A percentile compares a stretch with the other conserved stretches of the same genome.
phyloP scores from a whole-genome alignment of 2,888 invertebrate genomes.

The Congeria kusceri region DNA sequence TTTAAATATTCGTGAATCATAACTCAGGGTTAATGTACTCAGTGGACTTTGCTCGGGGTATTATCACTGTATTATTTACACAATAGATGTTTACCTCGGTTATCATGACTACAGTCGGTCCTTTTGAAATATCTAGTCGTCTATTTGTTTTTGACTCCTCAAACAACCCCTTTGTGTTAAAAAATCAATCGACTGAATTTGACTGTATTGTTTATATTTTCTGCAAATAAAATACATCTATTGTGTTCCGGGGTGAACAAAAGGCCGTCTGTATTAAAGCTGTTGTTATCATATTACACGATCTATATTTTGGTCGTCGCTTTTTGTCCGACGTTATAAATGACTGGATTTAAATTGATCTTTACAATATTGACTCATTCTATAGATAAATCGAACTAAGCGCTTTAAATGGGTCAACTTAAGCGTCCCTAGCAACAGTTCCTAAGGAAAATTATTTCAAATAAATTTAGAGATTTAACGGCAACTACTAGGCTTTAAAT shows the following conservation, averaged over 20 bases:
- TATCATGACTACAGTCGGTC: conserved; percentile 6
- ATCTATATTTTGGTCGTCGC: conserved; percentile 50
- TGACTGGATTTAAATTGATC: conserved; percentile 62
- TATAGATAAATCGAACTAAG: conserved; percentile 36
- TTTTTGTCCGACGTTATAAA: conserved; percentile 57
- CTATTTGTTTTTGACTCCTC: conserved; percentile 11
- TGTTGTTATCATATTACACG: conserved; percentile 33
- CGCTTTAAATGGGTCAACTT: conserved; percentile 62
- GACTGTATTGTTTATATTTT: conserved; percentile 21
- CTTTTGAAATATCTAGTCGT: conserved; percentile 13
- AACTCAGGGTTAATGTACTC: conserved; percentile 20
- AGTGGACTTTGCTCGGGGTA: conserved; percentile 41
- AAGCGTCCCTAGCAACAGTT: conserved; percentile 70
- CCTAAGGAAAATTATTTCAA: conserved; percentile 28
- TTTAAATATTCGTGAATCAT: conserved; percentile 45
- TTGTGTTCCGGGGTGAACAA: conserved; percentile 25
- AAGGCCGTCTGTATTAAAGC: conserved; percentile 28
- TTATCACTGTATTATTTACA: conserved; percentile 15
- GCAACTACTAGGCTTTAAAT: no score
- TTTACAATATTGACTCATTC: conserved; percentile 62
- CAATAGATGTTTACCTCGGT: conserved; percentile 12
- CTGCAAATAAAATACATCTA: conserved; percentile 30
- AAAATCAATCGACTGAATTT: conserved; percentile 8
- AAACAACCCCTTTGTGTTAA: conserved; percentile 3
- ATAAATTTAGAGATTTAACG: not conserved